A percentile compares a stretch with the other conserved stretches of the same genome.
Evolutionary conservation across 2,888 invertebrate species (phyloP).

Genomic region (Aquatica leii): DNA sequence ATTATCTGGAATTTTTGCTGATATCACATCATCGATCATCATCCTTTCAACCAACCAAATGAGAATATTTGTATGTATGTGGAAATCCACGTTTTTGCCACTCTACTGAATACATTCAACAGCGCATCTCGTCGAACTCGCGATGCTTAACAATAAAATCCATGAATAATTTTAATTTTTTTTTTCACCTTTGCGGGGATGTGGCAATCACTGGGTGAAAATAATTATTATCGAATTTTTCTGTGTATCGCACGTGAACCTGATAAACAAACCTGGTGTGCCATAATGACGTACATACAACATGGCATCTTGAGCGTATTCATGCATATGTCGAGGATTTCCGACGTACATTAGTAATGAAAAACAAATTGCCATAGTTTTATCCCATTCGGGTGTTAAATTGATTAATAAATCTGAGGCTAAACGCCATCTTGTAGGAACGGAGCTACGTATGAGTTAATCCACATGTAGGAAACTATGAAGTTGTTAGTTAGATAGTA

Average conservation of each 20-base stretch:
- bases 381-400: too few species aligned
- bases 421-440: too few species aligned
- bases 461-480: too few species aligned
- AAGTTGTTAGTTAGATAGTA: too few species aligned
- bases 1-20: conserved; percentile 51
- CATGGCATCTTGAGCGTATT: too few species aligned
- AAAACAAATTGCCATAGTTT: too few species aligned
- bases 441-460: too few species aligned
- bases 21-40: conserved; percentile 40
- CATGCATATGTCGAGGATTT: too few species aligned
- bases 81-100: conserved; percentile 50
- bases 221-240: not conserved
- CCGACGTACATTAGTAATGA: too few species aligned
- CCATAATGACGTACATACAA: conserved; percentile 2
- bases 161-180: conserved; percentile 37
- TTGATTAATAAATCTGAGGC: too few species aligned
- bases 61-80: conserved; percentile 50
- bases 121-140: conserved; percentile 31
- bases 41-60: conserved; percentile 40
- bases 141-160: conserved; percentile 31
- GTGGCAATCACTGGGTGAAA: conserved; percentile 36
- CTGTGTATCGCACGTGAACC: not conserved
- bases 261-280: too few species aligned
- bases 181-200: conserved; percentile 41
- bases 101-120: conserved; percentile 48